These are phyloP conservation scores for Gymnoscopelus braueri DNA, from an alignment of 2,797 vertebrate genomes.

Conservation along the genomic window DNA sequence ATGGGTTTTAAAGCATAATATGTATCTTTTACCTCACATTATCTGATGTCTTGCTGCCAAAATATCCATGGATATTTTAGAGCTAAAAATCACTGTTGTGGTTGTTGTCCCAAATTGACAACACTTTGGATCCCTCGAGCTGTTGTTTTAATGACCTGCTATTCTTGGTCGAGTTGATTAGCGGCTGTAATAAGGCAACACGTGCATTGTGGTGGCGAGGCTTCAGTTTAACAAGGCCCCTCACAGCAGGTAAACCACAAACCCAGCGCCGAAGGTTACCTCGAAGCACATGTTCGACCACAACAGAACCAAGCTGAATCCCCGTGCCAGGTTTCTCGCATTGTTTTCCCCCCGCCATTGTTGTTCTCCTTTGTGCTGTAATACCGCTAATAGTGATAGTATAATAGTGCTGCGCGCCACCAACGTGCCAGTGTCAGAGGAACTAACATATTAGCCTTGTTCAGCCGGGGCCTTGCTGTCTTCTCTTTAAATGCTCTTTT, in stretches of 20 bases:
- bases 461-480: constrained; percentile 60
- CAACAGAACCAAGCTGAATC: constrained; percentile 53
- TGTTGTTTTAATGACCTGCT: constrained; percentile 54
- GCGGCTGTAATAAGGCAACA: constrained; percentile 64
- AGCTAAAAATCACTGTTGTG: background rate
- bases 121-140: constrained; percentile 14
- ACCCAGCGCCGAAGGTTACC: constrained; percentile 48
- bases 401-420: constrained; percentile 34
- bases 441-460: constrained; percentile 52
- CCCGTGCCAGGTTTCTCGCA: constrained; percentile 8
- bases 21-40: too few relatives aligned
- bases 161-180: constrained; percentile 64
- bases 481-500: constrained; percentile 77
- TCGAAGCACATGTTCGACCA: constrained; percentile 71
- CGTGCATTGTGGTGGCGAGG: constrained; percentile 65
- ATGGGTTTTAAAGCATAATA: too few relatives aligned
- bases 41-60: too few relatives aligned
- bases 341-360: constrained; percentile 25
- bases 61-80: too few relatives aligned
- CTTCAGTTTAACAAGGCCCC: constrained; percentile 67
- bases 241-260: constrained; percentile 76
- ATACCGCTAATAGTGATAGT: constrained; percentile 47
- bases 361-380: constrained; percentile 36
- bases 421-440: constrained; percentile 37
- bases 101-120: constrained; percentile 7